Evolutionary conservation across 2,113 vertebrate genomes (phyloP).

Genomic region (Cinclus cinclus): DNA sequence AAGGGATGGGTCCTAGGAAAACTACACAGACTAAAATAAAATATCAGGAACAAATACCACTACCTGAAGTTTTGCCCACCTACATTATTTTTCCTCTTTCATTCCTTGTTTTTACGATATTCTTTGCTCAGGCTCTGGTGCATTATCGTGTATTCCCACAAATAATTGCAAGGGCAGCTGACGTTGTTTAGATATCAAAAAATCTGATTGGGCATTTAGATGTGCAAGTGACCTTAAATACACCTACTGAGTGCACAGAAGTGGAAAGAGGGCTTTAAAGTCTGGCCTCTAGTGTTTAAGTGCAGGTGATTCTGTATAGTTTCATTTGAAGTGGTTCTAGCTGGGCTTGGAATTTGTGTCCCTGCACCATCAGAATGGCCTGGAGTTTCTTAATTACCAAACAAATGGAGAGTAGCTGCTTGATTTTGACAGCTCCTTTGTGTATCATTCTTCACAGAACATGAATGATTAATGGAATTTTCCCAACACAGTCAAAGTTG

Average conservation of each 20-base stretch:
- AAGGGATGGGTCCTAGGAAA: background rate
- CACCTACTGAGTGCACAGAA: background rate
- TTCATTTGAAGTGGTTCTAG: conserved; percentile 52
- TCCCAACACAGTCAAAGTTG: conserved; percentile 78
- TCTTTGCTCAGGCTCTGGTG: background rate
- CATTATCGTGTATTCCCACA: background rate
- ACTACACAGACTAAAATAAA: background rate
- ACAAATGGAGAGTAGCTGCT: conserved; percentile 76
- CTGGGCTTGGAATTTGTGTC: conserved; percentile 61
- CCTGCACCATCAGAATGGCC: conserved; percentile 56
- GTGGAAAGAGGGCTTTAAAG: background rate
- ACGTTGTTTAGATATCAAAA: background rate
- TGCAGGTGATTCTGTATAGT: conserved; percentile 5
- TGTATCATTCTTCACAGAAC: conserved; percentile 77
- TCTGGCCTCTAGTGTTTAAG: background rate
- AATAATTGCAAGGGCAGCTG: background rate
- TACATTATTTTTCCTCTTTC: background rate
- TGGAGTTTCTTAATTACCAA: conserved; percentile 79
- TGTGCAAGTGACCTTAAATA: conserved; percentile 14
- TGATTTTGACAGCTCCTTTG: conserved; percentile 77
- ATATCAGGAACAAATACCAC: background rate
- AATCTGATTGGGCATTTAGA: background rate
- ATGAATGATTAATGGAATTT: conserved; percentile 85
- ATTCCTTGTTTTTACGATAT: background rate
- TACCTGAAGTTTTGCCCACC: background rate